These are phyloP conservation scores for Athetis lepigone DNA, from an alignment of 2,888 invertebrate species.

Conservation along the genomic window DNA sequence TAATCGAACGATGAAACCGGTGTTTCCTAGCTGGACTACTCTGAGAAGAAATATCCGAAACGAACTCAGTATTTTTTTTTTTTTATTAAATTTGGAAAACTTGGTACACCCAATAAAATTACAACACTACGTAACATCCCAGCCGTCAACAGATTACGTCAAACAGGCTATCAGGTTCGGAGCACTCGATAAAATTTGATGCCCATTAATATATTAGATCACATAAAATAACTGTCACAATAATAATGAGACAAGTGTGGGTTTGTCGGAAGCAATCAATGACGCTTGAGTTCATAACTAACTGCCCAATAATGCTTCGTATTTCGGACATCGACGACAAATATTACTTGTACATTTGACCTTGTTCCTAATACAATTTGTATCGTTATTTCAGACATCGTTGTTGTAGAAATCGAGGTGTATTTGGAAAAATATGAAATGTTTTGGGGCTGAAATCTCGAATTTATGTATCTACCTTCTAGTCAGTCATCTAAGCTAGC, in stretches of 20 bases:
- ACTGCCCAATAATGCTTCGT: conserved; percentile 28
- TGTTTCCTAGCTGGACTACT: too few species aligned
- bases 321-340: conserved; percentile 12
- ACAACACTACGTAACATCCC: too few species aligned
- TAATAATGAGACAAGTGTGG: conserved; percentile 3
- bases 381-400: too few species aligned
- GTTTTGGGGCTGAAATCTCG: background rate
- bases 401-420: background rate
- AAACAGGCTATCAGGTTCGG: background rate
- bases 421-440: background rate
- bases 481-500: too few species aligned
- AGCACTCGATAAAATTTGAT: conserved; percentile 12
- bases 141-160: background rate
- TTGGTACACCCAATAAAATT: too few species aligned
- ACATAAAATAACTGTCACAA: conserved; percentile 39
- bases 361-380: conserved; percentile 1
- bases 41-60: too few species aligned
- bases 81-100: too few species aligned
- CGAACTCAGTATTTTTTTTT: too few species aligned
- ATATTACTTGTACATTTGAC: conserved; percentile 18
- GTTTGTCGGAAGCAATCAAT: conserved; percentile 37
- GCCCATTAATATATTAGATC: conserved; percentile 24
- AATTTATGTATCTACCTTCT: background rate
- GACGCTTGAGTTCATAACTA: conserved; percentile 35
- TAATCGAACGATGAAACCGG: too few species aligned